phyloP scores from a whole-genome alignment of 2,113 vertebrate species.

The Salvator merianae region DNA sequence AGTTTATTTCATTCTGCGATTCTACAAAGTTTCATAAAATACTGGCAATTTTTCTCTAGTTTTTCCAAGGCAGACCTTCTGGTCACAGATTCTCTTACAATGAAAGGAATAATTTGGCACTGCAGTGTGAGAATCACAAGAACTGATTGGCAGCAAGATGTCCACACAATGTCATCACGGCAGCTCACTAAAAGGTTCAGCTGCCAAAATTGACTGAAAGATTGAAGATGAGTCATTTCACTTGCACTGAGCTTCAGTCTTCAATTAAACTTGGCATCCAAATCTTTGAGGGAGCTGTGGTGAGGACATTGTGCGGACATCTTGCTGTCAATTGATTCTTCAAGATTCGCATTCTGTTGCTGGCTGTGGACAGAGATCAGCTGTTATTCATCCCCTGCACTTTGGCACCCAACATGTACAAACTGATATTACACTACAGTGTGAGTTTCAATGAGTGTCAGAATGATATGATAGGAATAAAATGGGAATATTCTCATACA shows the following conservation, averaged over 20 bases:
- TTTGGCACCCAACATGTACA: neutral
- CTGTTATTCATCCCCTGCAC: conserved; percentile 4
- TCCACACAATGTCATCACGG: neutral
- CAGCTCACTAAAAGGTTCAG: neutral
- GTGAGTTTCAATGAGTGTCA: neutral
- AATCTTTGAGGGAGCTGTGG: neutral
- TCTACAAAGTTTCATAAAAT: too few relatives aligned
- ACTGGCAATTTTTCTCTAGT: neutral
- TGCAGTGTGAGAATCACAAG: neutral
- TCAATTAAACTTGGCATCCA: neutral
- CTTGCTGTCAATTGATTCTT: neutral
- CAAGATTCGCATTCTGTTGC: neutral
- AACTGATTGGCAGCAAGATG: neutral
- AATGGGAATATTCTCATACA: neutral
- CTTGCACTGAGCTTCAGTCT: neutral
- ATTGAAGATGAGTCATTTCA: neutral
- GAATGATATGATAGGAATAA: neutral
- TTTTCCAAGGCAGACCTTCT: neutral
- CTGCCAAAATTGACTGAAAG: neutral
- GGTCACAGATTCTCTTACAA: neutral
- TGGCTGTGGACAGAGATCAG: neutral
- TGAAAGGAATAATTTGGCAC: neutral
- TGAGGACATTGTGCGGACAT: neutral
- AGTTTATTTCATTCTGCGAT: neutral
- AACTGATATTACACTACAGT: neutral